Percentiles rank a stretch among this genome's conserved stretches.
Conservation (phyloP, 1,140 invertebrate species). For the Drosophila punjabiensis region DNA sequence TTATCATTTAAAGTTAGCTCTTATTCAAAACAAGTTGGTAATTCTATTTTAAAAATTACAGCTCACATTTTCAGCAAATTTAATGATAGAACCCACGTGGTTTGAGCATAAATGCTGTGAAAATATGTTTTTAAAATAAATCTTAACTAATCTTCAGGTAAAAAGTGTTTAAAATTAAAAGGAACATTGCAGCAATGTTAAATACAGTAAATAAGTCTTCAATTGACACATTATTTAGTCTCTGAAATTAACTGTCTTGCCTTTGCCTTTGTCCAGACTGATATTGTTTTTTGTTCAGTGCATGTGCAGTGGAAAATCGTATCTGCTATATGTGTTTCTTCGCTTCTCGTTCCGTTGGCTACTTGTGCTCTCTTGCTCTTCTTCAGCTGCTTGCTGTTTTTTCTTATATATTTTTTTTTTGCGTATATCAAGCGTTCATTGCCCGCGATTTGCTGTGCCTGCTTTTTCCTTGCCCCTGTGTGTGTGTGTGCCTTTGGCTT, state of each 20-base stretch:
- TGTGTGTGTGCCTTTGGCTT: slow-evolving; percentile 26
- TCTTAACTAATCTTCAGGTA: neutral
- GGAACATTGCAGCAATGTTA: neutral
- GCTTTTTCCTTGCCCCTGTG: slow-evolving; percentile 24
- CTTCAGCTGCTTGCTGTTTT: slow-evolving; percentile 20
- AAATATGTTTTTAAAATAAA: neutral
- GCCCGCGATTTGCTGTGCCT: slow-evolving; percentile 61
- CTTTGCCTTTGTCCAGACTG: neutral
- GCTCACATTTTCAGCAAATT: neutral
- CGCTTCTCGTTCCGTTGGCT: slow-evolving; percentile 64
- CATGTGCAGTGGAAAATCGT: slow-evolving; percentile 51
- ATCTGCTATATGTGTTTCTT: slow-evolving; percentile 49
- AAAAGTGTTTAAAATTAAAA: neutral
- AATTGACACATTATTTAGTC: neutral
- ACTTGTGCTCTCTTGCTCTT: slow-evolving; percentile 33
- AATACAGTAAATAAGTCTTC: neutral
- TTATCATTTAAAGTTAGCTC: neutral
- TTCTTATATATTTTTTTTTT: slow-evolving; percentile 55
- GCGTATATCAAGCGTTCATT: slow-evolving; percentile 81
- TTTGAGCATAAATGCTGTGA: neutral
- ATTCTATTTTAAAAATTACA: neutral
- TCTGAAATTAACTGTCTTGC: neutral
- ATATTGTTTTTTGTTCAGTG: slow-evolving; percentile 15
- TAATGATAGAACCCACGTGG: neutral
- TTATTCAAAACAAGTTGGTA: neutral